A percentile compares a stretch with the other conserved stretches of the same genome.
These are phyloP conservation scores for Gymnocheta viridis DNA, from an alignment of 2,888 invertebrate genomes.

Conservation along the genomic window DNA sequence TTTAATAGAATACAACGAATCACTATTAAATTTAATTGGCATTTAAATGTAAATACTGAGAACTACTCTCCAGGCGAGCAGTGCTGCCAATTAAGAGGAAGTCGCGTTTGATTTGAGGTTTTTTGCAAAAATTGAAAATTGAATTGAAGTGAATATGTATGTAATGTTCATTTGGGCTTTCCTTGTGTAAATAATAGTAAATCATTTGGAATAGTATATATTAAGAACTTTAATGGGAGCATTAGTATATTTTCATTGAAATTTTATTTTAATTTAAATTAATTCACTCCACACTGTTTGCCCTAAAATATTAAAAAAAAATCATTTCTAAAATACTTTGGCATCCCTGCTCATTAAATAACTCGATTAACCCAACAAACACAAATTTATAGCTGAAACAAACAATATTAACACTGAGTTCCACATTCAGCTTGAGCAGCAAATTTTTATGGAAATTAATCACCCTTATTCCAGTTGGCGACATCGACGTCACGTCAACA, in stretches of 20 bases:
- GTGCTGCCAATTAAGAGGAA: conserved; percentile 17
- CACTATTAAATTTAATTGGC: conserved; percentile 46
- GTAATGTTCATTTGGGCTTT: too few species aligned
- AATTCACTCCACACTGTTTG: neutral
- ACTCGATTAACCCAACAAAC: neutral
- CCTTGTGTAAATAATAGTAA: too few species aligned
- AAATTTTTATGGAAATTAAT: too few species aligned
- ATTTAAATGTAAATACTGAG: conserved; percentile 31
- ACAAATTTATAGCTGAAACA: neutral
- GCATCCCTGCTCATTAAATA: neutral
- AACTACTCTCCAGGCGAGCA: neutral
- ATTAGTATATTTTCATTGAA: too few species aligned
- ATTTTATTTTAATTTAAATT: too few species aligned
- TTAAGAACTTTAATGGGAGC: too few species aligned
- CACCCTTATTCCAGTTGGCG: too few species aligned
- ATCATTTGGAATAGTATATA: too few species aligned
- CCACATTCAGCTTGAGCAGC: too few species aligned
- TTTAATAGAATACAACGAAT: conserved; percentile 19
- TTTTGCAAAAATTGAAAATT: neutral
- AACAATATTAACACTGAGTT: neutral
- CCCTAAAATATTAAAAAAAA: neutral
- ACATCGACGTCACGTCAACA: too few species aligned
- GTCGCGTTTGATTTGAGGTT: neutral
- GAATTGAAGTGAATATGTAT: too few species aligned
- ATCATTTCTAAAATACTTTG: neutral